Evolutionary conservation across 2,888 invertebrate genomes (phyloP).

Genomic region (Nomada goodeniana): DNA sequence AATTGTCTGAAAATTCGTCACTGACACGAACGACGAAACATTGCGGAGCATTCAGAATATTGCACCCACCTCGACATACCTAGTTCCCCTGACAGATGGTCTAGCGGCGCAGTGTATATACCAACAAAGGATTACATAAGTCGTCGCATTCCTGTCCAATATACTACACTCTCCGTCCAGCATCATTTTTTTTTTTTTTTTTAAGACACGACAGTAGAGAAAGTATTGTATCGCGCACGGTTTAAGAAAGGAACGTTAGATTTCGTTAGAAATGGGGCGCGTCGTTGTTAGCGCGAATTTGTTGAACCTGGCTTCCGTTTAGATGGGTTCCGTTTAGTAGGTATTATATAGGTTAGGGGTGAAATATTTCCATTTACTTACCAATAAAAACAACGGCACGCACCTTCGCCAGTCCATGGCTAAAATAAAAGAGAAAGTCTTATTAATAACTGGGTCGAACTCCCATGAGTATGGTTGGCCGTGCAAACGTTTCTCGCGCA

Average conservation of each 20-base stretch:
- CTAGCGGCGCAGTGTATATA: constrained; percentile 55
- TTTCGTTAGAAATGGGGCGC: neutral
- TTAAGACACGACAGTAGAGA: constrained; percentile 65
- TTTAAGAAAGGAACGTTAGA: neutral
- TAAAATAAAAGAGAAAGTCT: constrained; percentile 83
- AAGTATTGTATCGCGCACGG: constrained; percentile 57
- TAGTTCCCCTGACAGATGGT: constrained; percentile 44
- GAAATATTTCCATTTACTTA: constrained; percentile 69
- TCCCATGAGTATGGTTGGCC: constrained; percentile 66
- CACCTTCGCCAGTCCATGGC: constrained; percentile 82
- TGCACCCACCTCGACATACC: constrained; percentile 30
- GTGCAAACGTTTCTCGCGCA: constrained; percentile 58
- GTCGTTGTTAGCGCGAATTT: neutral
- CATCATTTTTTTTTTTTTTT: constrained; percentile 56
- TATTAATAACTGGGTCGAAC: constrained; percentile 81
- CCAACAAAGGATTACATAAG: constrained; percentile 79
- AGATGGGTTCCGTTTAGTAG: no score
- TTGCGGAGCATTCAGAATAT: constrained; percentile 36
- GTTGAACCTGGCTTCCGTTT: no score
- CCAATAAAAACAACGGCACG: constrained; percentile 78
- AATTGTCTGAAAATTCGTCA: no score
- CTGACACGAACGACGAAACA: constrained; percentile 5
- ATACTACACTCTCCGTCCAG: constrained; percentile 48
- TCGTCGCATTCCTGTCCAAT: constrained; percentile 73
- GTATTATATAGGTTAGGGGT: no score